A percentile compares a stretch with the other conserved stretches of the same genome.
Conservation (phyloP, 2,888 invertebrate species). For the Orchesella flavescens region DNA sequence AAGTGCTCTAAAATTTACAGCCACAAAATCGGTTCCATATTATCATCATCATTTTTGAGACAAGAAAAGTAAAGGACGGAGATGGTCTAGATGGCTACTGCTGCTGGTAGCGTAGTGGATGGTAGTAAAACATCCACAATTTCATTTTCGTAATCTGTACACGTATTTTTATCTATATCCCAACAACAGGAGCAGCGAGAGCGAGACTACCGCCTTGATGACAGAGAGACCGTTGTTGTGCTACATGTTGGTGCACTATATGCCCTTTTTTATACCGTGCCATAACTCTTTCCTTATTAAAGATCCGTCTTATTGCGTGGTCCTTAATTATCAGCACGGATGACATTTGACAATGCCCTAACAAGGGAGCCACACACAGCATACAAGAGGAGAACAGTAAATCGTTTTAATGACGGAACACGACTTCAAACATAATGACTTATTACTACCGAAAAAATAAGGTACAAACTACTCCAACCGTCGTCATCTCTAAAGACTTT, state of each 20-base stretch:
- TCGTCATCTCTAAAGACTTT: background rate
- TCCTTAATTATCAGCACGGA: slow-evolving; percentile 50
- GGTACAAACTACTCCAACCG: slow-evolving; percentile 9
- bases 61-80: too few species aligned
- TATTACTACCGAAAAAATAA: slow-evolving; percentile 13
- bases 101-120: too few species aligned
- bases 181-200: too few species aligned
- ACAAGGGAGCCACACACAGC: slow-evolving; percentile 50
- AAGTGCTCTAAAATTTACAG: slow-evolving; percentile 12
- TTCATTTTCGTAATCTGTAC: background rate
- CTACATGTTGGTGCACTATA: background rate
- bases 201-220: too few species aligned
- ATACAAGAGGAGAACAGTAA: background rate
- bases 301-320: slow-evolving; percentile 30
- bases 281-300: slow-evolving; percentile 1
- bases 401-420: slow-evolving; percentile 23
- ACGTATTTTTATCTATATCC: background rate
- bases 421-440: slow-evolving; percentile 22
- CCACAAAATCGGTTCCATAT: slow-evolving; percentile 6
- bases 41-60: background rate
- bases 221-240: too few species aligned
- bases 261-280: background rate
- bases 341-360: slow-evolving; percentile 52
- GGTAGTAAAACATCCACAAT: background rate
- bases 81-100: too few species aligned